Evolutionary conservation across 2,113 vertebrate genomes (phyloP), one percentile per base, ranked within the genome.

Genomic region (Cyanoramphus novaezelandiae): DNA sequence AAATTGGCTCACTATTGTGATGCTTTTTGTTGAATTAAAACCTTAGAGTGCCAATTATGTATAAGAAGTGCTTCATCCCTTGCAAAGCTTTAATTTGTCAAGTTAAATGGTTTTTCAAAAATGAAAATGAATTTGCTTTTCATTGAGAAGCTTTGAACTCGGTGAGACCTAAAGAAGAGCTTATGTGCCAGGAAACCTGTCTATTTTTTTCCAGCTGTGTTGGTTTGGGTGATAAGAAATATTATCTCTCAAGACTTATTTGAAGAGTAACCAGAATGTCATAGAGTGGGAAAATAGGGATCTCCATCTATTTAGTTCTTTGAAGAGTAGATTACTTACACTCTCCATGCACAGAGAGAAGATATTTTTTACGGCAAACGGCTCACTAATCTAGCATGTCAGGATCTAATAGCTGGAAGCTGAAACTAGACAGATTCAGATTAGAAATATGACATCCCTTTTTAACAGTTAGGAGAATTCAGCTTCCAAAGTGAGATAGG

Each of bases 111-210:
- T 84, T 97, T 95, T 90, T 60, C 21, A 89, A 91, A 93, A 86
- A 83, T 49, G 72, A 94, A 90, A 96, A 96, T 93, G 88, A 91
- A 92, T 92, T 92, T 92, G 39, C 44, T 84, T 93, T 94, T 89
- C 65, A n/a, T 17, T 79, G 65, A 86, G 77, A 81, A 84, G 29
- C 69, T 95, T 96, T 95, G 91, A 94, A 93, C 91, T 93, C 76
- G 13, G 72, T 44, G 65, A 89, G 77, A 86, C 72, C 80, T 86
- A 84, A 86, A 91, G 83, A 94, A 93, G 83, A 86, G 70, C 46
- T 95, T 71, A 71, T 47, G 33, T 44, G 47, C 72, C 83, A 81
- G 71, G 83, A 82, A 92, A 92, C 50, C 69, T 83, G 55, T 60
- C 53, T 78, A 3, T 28, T 80, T 95, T 93, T 86, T 84, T 43